phyloP scores from a whole-genome alignment of 2,888 invertebrate species.

The Agonopterix arenella region DNA sequence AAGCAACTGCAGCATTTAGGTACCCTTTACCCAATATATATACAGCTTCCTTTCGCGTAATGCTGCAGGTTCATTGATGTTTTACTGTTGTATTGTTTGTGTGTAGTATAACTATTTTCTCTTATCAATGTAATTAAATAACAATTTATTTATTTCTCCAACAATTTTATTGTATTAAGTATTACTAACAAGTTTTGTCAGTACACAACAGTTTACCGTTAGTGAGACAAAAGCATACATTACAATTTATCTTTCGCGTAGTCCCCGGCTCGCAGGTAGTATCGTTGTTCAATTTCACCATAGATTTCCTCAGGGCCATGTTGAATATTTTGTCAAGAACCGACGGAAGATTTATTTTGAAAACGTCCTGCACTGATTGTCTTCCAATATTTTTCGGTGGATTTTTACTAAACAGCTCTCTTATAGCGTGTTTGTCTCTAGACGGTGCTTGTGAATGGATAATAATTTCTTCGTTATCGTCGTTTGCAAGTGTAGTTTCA shows the following conservation, averaged over 20 bases:
- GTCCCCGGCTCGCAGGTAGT: constrained; percentile 34
- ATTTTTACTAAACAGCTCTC: too few relatives aligned
- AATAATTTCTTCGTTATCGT: too few relatives aligned
- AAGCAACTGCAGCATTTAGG: too few relatives aligned
- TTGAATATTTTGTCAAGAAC: constrained; percentile 32
- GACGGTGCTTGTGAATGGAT: too few relatives aligned
- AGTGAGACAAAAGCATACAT: constrained; percentile 48
- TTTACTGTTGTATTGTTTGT: too few relatives aligned
- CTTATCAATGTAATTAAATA: too few relatives aligned
- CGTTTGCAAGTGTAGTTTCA: too few relatives aligned
- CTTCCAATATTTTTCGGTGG: background rate
- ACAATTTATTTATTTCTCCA: background rate
- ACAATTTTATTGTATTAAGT: constrained; percentile 8
- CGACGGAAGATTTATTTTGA: constrained; percentile 22
- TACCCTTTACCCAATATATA: too few relatives aligned
- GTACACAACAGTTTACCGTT: constrained; percentile 50
- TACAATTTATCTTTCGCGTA: constrained; percentile 26
- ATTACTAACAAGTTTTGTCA: constrained; percentile 28
- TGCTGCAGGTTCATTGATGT: too few relatives aligned
- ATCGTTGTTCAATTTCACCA: constrained; percentile 29
- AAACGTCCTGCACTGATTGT: background rate
- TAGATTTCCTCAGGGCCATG: constrained; percentile 35
- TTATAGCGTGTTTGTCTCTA: too few relatives aligned
- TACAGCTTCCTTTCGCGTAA: too few relatives aligned
- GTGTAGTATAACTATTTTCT: too few relatives aligned